Base-by-base conservation (phyloP, 2,113 vertebrate species). In the Gallinago undulata region DNA sequence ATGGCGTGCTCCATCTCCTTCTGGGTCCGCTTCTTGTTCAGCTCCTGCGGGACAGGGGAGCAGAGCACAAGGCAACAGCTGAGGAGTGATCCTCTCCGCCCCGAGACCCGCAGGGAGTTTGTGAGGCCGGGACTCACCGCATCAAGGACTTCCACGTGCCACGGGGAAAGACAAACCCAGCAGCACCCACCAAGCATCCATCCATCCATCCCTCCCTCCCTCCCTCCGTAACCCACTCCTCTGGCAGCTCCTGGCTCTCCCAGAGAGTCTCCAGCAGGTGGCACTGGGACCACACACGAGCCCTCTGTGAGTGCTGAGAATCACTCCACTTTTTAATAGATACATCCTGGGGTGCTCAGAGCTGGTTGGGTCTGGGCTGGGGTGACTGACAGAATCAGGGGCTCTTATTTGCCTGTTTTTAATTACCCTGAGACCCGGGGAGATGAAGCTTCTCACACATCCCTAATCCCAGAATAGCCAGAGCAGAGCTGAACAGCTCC, bases 1-100 rank as follows among this genome's bases (percentile, higher is more conserved):
- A 99, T 99, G 96, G 99, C 99, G 5, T 99, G 99, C 98, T 99
- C 99, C 99, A 99, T 99, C 97, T 99, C 99, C 95, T 99, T 99
- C 98, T 99, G 99, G 6, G 98, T 99, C 98, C 99, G 98, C 98
- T 99, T 99, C 92, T 99, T 99, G 97, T 99, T 99, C 53, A 99
- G 96, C 97, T 99, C 99, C 99, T 99, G 89, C 39, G 10, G 13
- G 13, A 43, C 24, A n/a, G 27, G 84, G 56, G 37, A 50, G 79
- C 64, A 81, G 57, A 93, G 63, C 39, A 94, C 80, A 66, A 33
- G 27, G 55, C 47, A 56, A 39, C 39, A 11, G 35, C 50, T 57
- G 13, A 50, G 37, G 35, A n/a, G 48, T 1, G 13, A 7, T 18
- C 13, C 55, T 31, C 57, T 37, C 28, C 56, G 8, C 51, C 41